These are phyloP conservation scores for Acrobasis repandana DNA, from an alignment of 2,888 invertebrate genomes.

Conservation along the genomic window DNA sequence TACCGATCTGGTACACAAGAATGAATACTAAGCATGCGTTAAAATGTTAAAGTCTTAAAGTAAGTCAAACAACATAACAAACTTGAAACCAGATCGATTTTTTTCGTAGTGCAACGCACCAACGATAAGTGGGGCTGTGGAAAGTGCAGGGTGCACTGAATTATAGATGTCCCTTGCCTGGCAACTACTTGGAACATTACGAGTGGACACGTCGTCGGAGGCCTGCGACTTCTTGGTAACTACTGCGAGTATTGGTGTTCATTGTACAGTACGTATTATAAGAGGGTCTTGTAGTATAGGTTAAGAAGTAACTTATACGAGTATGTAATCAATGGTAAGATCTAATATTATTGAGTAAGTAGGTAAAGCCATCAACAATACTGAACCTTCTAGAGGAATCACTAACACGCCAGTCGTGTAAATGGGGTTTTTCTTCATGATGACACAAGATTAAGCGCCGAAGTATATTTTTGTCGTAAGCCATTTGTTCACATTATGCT, in stretches of 20 bases:
- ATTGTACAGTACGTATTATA: neutral
- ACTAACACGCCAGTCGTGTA: conserved; percentile 3
- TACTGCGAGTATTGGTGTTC: conserved; percentile 37
- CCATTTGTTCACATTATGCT: conserved; percentile 1
- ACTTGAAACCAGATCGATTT: conserved; percentile 30
- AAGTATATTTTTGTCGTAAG: conserved; percentile 6
- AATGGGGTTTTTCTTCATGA: conserved; percentile 12
- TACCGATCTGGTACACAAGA: too few species aligned
- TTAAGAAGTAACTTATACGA: too few species aligned
- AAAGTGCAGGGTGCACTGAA: conserved; percentile 59
- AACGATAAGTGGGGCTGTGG: conserved; percentile 35
- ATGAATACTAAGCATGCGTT: too few species aligned
- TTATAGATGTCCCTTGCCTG: conserved; percentile 70
- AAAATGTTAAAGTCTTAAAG: too few species aligned
- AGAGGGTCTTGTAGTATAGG: too few species aligned
- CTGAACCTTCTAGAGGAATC: neutral
- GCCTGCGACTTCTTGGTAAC: conserved; percentile 41
- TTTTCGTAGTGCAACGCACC: conserved; percentile 44
- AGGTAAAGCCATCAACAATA: neutral
- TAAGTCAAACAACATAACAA: too few species aligned
- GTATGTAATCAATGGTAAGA: too few species aligned
- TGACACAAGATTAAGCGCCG: conserved; percentile 3
- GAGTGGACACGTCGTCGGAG: conserved; percentile 58
- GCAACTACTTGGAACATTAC: conserved; percentile 55
- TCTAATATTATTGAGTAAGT: too few species aligned